Percentiles rank a stretch among this genome's conserved stretches.
Evolutionary conservation across 2,888 invertebrate species (phyloP).

Genomic region (Conchocele bisecta): DNA sequence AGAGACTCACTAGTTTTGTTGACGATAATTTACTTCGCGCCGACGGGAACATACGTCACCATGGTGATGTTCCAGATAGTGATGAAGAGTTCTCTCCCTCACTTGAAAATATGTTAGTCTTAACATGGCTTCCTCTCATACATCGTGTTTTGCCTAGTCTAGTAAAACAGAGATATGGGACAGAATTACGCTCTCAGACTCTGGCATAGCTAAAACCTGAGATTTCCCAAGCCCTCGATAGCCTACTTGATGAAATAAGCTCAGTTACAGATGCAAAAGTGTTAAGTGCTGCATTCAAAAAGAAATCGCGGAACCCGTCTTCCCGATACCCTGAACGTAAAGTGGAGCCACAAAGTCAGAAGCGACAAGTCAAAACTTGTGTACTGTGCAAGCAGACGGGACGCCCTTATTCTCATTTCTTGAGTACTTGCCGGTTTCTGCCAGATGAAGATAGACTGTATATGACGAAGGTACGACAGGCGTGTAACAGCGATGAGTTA

Average conservation of each 20-base stretch:
- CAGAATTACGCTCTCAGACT: slow-evolving; percentile 51
- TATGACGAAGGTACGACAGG: neutral
- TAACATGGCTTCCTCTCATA: slow-evolving; percentile 53
- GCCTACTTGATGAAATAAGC: slow-evolving; percentile 51
- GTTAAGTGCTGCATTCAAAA: neutral
- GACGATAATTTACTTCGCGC: slow-evolving; percentile 47
- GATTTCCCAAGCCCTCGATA: slow-evolving; percentile 49
- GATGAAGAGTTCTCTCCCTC: slow-evolving; percentile 51
- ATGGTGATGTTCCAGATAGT: slow-evolving; percentile 20
- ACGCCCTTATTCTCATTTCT: neutral
- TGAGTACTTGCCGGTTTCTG: neutral
- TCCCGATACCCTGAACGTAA: neutral
- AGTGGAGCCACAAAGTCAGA: slow-evolving; percentile 31
- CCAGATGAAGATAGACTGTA: neutral
- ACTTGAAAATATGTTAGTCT: slow-evolving; percentile 54
- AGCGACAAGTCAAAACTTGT: too few species aligned
- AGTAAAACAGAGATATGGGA: slow-evolving; percentile 56
- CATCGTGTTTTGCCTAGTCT: slow-evolving; percentile 44
- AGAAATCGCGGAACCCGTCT: neutral
- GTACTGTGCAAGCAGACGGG: slow-evolving; percentile 38
- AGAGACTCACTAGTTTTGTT: slow-evolving; percentile 46
- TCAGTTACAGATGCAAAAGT: slow-evolving; percentile 25
- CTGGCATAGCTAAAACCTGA: slow-evolving; percentile 57
- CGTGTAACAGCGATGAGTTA: neutral
- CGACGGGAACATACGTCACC: slow-evolving; percentile 39